Conservation (phyloP, 2,797 vertebrate genomes). For the Loris lydekkerianus region DNA sequence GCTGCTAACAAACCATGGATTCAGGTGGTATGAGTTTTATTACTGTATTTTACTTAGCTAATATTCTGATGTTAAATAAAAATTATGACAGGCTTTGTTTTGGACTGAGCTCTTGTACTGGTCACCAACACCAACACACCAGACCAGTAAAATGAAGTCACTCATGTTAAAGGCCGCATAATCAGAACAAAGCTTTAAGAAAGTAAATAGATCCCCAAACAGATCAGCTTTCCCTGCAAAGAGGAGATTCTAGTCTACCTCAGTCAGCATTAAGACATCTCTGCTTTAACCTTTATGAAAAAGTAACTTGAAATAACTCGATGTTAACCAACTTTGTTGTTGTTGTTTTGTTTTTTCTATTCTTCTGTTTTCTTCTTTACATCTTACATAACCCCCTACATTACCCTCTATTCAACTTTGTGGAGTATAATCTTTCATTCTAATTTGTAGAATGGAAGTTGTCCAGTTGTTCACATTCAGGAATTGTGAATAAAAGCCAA, state of each 20-base stretch:
- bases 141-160: background rate
- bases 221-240: background rate
- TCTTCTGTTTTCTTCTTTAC: background rate
- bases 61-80: background rate
- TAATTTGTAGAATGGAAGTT: background rate
- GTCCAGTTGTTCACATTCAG: background rate
- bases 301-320: background rate
- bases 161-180: background rate
- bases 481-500: background rate
- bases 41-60: background rate
- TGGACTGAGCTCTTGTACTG: background rate
- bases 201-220: background rate
- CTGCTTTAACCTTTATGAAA: background rate
- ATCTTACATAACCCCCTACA: background rate
- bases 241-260: background rate
- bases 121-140: background rate
- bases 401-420: background rate
- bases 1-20: background rate
- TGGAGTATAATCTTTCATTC: background rate
- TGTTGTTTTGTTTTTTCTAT: background rate
- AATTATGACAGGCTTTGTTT: background rate
- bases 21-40: background rate
- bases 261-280: background rate
- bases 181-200: background rate
- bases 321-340: no score